phyloP scores from a whole-genome alignment of 2,888 invertebrate genomes.

The Tineola bisselliella region DNA sequence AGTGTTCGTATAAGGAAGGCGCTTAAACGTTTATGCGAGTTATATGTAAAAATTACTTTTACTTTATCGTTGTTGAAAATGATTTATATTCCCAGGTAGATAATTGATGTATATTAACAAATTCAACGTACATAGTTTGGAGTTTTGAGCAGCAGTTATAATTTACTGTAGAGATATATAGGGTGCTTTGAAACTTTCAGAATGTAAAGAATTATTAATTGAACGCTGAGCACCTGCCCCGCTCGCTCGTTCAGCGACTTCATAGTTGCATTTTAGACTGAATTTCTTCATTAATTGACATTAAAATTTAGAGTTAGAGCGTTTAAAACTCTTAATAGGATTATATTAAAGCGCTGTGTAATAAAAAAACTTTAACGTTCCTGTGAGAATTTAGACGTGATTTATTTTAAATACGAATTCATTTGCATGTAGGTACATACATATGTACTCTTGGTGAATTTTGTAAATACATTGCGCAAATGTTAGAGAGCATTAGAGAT shows the following conservation, averaged over 20 bases:
- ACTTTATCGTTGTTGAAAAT: too few relatives aligned
- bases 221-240: constrained; percentile 17
- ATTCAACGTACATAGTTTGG: background rate
- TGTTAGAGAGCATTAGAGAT: background rate
- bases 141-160: constrained; percentile 11
- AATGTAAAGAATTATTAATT: constrained; percentile 19
- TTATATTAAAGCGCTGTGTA: background rate
- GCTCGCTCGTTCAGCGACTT: constrained; percentile 9
- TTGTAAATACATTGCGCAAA: background rate
- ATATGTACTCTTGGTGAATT: background rate
- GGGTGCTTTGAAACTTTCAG: constrained; percentile 14
- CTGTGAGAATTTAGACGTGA: background rate
- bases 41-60: too few relatives aligned
- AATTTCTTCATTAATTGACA: constrained; percentile 7
- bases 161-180: constrained; percentile 8
- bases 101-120: background rate
- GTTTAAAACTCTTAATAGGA: background rate
- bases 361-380: background rate
- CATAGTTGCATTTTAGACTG: constrained; percentile 7
- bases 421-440: too few relatives aligned
- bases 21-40: too few relatives aligned
- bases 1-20: too few relatives aligned
- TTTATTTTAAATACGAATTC: background rate
- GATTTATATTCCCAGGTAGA: background rate
- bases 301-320: constrained; percentile 1